Evolutionary conservation across 92 coral and sea anemone species (phyloP).

Genomic region (Phymanthus crucifer): DNA sequence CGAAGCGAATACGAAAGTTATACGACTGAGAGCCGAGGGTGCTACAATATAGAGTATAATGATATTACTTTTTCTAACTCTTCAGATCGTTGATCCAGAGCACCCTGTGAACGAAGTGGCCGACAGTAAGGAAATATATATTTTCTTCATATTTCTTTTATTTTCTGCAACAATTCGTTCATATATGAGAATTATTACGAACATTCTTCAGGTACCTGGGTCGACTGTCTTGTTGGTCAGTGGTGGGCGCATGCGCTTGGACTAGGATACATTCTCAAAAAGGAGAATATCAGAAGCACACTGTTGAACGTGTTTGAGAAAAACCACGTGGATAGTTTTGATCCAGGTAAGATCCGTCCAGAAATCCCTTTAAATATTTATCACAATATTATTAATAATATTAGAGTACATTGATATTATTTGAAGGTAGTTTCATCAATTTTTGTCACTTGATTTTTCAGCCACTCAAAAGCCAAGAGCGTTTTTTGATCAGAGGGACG

Average conservation of each 20-base stretch:
- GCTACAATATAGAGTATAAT: not conserved
- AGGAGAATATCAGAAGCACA: slow-evolving; percentile 64
- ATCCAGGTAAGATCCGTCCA: slow-evolving; percentile 50
- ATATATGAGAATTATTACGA: not conserved
- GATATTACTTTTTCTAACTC: not conserved
- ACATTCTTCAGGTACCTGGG: slow-evolving; percentile 59
- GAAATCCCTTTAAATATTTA: not conserved
- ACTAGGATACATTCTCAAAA: slow-evolving; percentile 69
- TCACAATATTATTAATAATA: not conserved
- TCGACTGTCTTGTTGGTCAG: slow-evolving; percentile 93
- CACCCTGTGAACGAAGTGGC: slow-evolving; percentile 47
- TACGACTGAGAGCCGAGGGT: not conserved
- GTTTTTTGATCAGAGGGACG: slow-evolving; percentile 85
- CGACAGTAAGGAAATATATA: slow-evolving; percentile 34
- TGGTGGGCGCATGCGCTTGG: slow-evolving; percentile 96
- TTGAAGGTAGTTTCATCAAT: not conserved
- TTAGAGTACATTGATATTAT: not conserved
- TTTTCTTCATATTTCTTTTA: not conserved
- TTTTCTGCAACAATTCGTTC: not conserved
- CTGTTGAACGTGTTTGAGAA: slow-evolving; percentile 48
- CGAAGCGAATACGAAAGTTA: not conserved
- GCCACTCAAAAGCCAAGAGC: slow-evolving; percentile 71
- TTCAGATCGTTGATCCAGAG: slow-evolving; percentile 49
- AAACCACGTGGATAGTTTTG: slow-evolving; percentile 76
- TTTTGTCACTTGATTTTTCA: slow-evolving; percentile 1